Conservation (phyloP, 2,113 vertebrate genomes). For the Solea senegalensis region DNA sequence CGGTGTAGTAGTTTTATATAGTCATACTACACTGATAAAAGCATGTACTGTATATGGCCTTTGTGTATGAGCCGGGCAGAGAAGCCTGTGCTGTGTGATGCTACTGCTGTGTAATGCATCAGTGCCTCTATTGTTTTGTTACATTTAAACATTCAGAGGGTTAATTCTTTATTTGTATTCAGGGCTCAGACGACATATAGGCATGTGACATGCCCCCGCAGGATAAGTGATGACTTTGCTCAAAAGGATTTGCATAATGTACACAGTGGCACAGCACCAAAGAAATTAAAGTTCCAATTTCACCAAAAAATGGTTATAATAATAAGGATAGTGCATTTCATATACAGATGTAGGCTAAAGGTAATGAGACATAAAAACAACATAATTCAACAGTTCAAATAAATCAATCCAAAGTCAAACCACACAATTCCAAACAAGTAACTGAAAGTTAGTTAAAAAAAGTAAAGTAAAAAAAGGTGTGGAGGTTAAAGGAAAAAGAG, state of each 20-base stretch:
- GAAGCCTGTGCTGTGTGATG: conserved; percentile 24
- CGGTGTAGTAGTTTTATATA: neutral
- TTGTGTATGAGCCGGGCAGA: conserved; percentile 49
- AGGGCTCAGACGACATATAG: neutral
- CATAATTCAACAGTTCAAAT: too few species aligned
- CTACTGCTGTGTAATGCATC: conserved; percentile 26
- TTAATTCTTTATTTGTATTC: neutral
- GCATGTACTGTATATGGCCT: conserved; percentile 35
- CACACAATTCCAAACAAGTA: too few species aligned
- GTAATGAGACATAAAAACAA: too few species aligned
- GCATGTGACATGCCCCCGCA: neutral
- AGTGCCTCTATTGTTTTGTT: conserved; percentile 11
- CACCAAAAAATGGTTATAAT: too few species aligned
- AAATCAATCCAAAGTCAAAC: too few species aligned
- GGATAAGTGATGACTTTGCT: neutral
- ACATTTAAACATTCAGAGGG: conserved; percentile 10
- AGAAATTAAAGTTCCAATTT: too few species aligned
- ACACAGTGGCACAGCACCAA: neutral
- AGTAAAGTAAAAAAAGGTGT: too few species aligned
- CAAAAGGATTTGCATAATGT: neutral
- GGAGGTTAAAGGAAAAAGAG: too few species aligned
- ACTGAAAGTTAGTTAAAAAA: too few species aligned
- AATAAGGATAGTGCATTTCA: too few species aligned
- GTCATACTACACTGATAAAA: conserved; percentile 25
- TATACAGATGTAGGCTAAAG: too few species aligned